Evolutionary conservation across 2,888 invertebrate genomes (phyloP), one percentile per base, ranked within the genome.

Genomic region (Panopea generosa): DNA sequence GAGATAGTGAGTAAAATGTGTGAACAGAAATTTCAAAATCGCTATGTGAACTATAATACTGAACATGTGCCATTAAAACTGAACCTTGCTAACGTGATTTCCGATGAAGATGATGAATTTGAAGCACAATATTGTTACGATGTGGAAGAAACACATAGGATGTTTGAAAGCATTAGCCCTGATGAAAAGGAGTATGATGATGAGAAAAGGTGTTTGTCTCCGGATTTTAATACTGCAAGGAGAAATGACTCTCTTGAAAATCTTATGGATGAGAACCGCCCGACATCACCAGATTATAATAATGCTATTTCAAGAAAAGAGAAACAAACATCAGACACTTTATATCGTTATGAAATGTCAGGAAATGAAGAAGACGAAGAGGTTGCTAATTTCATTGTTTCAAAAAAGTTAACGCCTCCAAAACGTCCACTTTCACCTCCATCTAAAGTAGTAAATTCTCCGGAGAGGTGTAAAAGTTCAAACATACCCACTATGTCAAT

Each of bases 1-100:
- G 88, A 89, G 60, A 82, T 89, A 43, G 81, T 89, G 26, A 77
- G 84, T 18, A 82, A 78, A 73, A 85, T 86, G 65, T 89, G 88
- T 65, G 85, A 87, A 61, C 82, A 84, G 65, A 81, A 69, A 52
- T 71, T 83, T 38, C 80, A 83, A 40, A 81, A 78, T 50, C 75
- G 84, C 16, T 86, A 82, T 24, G 70, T 76, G n/a, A 82, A 77
- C 43, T 73, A 76, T 45, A 80, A 73, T 59, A 53, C 74, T 14
- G 80, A 75, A 50, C 70, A 83, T 11, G 76, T 80, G 9, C 77
- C 79, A 7, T 40, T 77, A 18, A 73, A 75, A 55, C 43, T 74
- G 20, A 81, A 81, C 29, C 55, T 81, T 16, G 62, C 70, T 27
- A 75, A 68, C 50, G 68, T 71, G 22, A 77, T 81, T n/a, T 77